Evolutionary conservation across 2,888 invertebrate genomes (phyloP).

Genomic region (Serripes groenlandicus): DNA sequence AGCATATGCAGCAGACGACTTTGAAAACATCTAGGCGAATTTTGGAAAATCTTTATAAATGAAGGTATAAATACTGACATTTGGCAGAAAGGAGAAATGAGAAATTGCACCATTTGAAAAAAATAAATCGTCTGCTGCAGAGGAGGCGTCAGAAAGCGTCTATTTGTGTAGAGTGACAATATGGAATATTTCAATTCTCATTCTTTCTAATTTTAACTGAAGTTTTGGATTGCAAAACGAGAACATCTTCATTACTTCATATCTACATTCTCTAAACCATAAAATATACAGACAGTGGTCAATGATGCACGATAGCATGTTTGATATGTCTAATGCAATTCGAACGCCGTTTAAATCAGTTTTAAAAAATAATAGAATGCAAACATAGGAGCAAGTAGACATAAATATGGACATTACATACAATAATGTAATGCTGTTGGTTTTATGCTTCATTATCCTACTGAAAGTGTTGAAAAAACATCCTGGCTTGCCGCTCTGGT

Average conservation of each 20-base stretch:
- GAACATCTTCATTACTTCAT: constrained; percentile 24
- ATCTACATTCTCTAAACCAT: constrained; percentile 13
- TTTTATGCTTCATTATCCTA: constrained; percentile 26
- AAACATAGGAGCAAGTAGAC: constrained; percentile 18
- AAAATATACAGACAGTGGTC: constrained; percentile 21
- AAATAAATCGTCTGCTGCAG: no score
- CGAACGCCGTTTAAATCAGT: neutral
- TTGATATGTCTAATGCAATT: neutral
- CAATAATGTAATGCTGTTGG: constrained; percentile 40
- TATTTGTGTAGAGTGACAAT: no score
- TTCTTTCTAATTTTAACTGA: constrained; percentile 1
- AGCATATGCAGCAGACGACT: no score
- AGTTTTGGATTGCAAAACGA: neutral
- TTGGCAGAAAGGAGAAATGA: no score
- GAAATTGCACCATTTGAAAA: no score
- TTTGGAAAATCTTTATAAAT: no score
- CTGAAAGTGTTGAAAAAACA: neutral
- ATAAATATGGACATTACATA: constrained; percentile 35
- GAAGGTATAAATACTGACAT: no score
- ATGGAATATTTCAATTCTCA: constrained; percentile 24
- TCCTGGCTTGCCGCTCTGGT: neutral
- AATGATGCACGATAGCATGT: constrained; percentile 1
- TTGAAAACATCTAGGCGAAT: no score
- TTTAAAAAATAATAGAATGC: constrained; percentile 15
- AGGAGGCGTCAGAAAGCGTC: no score